These are phyloP conservation scores for Thinocorus orbignyianus DNA, from an alignment of 2,113 vertebrate species.

Conservation along the genomic window DNA sequence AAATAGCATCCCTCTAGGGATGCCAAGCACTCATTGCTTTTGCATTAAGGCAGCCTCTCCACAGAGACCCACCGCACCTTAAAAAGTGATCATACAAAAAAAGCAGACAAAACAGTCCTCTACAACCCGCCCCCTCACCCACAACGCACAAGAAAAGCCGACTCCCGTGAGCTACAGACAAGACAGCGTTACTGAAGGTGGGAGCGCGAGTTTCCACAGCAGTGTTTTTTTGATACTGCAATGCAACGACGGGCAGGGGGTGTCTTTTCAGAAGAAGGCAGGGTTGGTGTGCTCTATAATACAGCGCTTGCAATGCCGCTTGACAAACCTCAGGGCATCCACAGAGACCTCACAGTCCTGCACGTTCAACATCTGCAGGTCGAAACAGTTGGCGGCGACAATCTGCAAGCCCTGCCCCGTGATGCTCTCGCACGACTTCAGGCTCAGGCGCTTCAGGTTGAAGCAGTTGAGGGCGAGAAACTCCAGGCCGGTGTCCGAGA, in stretches of 20 bases:
- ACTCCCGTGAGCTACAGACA: conserved; percentile 50
- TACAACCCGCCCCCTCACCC: neutral
- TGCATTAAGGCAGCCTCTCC: conserved; percentile 24
- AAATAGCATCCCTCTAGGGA: neutral
- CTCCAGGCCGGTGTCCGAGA: conserved; percentile 91
- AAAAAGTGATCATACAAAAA: conserved; percentile 11
- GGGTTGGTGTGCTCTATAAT: conserved; percentile 98
- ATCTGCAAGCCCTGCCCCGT: conserved; percentile 90
- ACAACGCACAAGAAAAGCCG: conserved; percentile 35
- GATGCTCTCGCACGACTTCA: conserved; percentile 93
- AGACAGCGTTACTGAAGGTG: conserved; percentile 28
- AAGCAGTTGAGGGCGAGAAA: conserved; percentile 93
- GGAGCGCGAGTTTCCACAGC: conserved; percentile 22
- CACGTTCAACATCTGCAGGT: conserved; percentile 95
- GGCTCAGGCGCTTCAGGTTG: conserved; percentile 91
- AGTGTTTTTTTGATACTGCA: conserved; percentile 56
- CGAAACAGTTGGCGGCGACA: conserved; percentile 93
- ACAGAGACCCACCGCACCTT: neutral
- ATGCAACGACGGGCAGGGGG: neutral
- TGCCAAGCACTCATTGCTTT: conserved; percentile 37
- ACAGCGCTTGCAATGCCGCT: conserved; percentile 92
- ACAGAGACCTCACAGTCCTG: conserved; percentile 96
- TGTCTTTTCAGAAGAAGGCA: conserved; percentile 88
- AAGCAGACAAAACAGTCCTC: conserved; percentile 27
- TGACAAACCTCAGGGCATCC: conserved; percentile 90